Conservation (phyloP, 1,140 invertebrate species). For the Stratiolaelaps scimitus region DNA sequence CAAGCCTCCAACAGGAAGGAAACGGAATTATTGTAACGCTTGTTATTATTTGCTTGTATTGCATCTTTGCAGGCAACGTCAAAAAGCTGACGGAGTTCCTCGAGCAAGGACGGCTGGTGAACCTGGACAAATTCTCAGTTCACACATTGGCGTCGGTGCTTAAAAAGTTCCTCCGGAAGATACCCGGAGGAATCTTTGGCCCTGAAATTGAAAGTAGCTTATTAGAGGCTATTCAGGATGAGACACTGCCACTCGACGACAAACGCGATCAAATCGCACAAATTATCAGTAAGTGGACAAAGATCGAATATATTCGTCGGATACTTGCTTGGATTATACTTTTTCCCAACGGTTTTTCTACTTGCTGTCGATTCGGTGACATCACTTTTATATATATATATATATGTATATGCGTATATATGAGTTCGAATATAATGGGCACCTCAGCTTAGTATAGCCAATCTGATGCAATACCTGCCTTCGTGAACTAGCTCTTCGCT, state of each 20-base stretch:
- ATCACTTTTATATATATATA: too few relatives aligned
- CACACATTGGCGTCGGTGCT: constrained; percentile 96
- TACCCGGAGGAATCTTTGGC: constrained; percentile 89
- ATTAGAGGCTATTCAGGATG: constrained; percentile 65
- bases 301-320: neutral
- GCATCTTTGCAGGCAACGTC: constrained; percentile 55
- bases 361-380: too few relatives aligned
- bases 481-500: too few relatives aligned
- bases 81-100: constrained; percentile 88
- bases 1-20: too few relatives aligned
- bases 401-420: too few relatives aligned
- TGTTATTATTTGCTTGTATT: constrained; percentile 1
- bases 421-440: too few relatives aligned
- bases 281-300: constrained; percentile 58
- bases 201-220: constrained; percentile 73
- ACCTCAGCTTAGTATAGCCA: too few relatives aligned
- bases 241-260: constrained; percentile 50
- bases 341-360: too few relatives aligned
- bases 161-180: constrained; percentile 88
- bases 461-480: too few relatives aligned
- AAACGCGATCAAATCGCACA: constrained; percentile 66
- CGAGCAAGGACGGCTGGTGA: constrained; percentile 86
- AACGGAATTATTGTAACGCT: too few relatives aligned
- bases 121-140: constrained; percentile 92
- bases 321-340: too few relatives aligned